Evolutionary conservation across 1,140 invertebrate genomes (phyloP), one percentile per base, ranked within the genome.

Genomic region (Bombus superbus): DNA sequence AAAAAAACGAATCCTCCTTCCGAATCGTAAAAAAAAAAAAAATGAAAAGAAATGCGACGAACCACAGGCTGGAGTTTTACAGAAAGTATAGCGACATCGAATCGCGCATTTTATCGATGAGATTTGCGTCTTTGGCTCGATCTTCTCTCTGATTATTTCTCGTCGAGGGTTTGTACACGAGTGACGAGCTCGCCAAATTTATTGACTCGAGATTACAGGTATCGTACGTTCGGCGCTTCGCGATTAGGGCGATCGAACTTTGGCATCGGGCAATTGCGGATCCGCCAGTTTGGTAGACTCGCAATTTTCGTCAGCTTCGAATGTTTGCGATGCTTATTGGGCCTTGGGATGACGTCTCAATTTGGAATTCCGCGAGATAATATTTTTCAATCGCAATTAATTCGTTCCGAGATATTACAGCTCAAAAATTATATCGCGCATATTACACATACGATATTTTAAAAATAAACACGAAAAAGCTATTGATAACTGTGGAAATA

Each of bases 171-270:
- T 32, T 22, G 40, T 4, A 9, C 47, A 47, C n/a, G 13, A 71
- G 9, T 8, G n/a, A 38, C 13, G 59, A 78, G n/a, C n/a, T 35
- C 22, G 42, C 10, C 38, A 53, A 69, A 80, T 53, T 69, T 80
- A 62, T 80, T 69, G 35, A 53, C 64, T 53, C 42, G 32, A 80
- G 64, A 69, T 80, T 80, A 79, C 62, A 44, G 62, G 40, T 78
- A 66, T 66, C 42, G 25, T 6, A 15, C 13, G 40, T 78, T 64
- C 28, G 59, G 15, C 22, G 35, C 25, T 35, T 28, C 32, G 32
- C 35, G 64, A 80, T 80, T 80, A 53, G 44, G 44, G 22, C 10
- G 66, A 79, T 79, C 77, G 18, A 79, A 64, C 22, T 79, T 79
- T 38, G 22, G 42, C 32, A 80, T 80, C 22, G 62, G 9, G 18